Base-by-base conservation (phyloP, 2,113 vertebrate genomes). In the Nestor notabilis region DNA sequence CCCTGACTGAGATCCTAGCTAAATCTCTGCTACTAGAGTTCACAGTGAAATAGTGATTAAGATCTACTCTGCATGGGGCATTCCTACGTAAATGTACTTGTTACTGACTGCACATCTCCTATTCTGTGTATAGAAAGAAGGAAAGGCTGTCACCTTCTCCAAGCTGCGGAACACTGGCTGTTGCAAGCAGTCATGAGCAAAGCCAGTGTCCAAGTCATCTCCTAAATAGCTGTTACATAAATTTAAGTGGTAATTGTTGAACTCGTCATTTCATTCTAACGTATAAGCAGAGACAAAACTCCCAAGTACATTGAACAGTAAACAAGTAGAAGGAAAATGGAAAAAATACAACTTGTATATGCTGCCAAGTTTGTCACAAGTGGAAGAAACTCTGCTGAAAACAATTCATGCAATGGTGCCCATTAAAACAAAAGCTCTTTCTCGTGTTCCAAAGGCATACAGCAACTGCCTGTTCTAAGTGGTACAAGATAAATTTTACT, bases 381-480 rank as follows among this genome's bases (percentile, higher is more conserved):
- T 1, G 2, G 50, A 90, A 89, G 70, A 95, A 90, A 87, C 64
- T n/a, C 41, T 60, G 64, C n/a, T 89, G 80, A 90, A 93, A 90
- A 74, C 50, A 83, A 90, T 66, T 86, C 4, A 20, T 33, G 69
- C 43, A 95, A 81, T 21, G 37, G 53, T 86, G 46, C 46, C 61
- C 44, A 60, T 83, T 83, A 6, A 33, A 76, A 15, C 66, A 49
- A 49, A 63, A 55, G 16, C 21, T 53, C 2, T 50, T 17, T n/a
- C 29, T 53, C n/a, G 63, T 75, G 74, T 68, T 9, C 39, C 29
- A 64, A 79, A 85, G 27, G 47, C 37, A 47, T 35, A 70, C 20
- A 89, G 44, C 31, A 88, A 86, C 70, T 50, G 37, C 20, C 23
- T 81, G 49, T 56, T 92, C 46, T 77, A 20, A 56, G 35, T 53